Evolutionary conservation across 2,888 invertebrate genomes (phyloP).

Genomic region (Pterostichus niger): DNA sequence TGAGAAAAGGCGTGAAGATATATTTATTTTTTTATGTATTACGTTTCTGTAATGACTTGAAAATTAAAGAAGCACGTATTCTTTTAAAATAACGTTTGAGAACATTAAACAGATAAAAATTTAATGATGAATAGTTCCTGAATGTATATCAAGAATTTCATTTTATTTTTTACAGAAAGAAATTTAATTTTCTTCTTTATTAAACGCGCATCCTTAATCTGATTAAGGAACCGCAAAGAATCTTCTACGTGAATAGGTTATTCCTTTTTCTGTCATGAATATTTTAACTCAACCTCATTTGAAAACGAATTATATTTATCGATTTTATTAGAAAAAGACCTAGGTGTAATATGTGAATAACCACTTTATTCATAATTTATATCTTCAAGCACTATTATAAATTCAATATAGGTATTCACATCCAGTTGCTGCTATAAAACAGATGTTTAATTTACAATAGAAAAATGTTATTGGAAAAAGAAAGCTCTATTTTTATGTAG

Average conservation of each 20-base stretch:
- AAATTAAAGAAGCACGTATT: no score
- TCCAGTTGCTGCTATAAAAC: no score
- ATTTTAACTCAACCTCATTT: constrained; percentile 3
- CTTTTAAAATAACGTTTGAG: no score
- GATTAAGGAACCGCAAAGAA: constrained; percentile 7
- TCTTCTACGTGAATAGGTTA: constrained; percentile 1
- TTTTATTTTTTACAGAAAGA: constrained; percentile 21
- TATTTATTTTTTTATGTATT: no score
- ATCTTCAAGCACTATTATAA: neutral
- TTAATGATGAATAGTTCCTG: neutral
- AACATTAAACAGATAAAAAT: no score
- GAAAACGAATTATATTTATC: constrained; percentile 14
- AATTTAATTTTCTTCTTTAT: constrained; percentile 33
- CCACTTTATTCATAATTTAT: constrained; percentile 17
- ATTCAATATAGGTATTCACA: neutral
- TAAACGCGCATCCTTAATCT: constrained; percentile 30
- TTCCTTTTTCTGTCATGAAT: constrained; percentile 6
- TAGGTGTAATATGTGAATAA: constrained; percentile 15
- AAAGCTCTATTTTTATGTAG: no score
- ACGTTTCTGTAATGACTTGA: no score
- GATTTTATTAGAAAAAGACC: constrained; percentile 6
- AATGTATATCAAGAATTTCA: neutral
- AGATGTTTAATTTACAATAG: no score
- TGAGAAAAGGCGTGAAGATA: no score
- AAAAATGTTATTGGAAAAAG: no score